Conservation (phyloP, 2,113 vertebrate species). For the Galeopterus variegatus region DNA sequence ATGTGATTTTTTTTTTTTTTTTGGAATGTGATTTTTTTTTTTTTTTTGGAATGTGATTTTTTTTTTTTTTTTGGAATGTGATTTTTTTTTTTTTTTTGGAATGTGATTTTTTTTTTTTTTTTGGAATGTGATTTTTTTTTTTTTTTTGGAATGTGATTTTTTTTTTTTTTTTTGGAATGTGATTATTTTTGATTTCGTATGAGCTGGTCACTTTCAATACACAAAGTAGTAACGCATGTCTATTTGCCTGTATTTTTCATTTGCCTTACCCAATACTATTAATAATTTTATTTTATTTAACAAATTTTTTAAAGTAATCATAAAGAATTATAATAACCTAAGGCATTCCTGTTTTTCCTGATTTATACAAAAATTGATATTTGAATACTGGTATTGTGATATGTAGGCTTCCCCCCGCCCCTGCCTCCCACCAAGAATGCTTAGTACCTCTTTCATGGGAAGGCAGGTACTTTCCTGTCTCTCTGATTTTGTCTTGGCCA, state of each 20-base stretch:
- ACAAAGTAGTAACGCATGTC: background rate
- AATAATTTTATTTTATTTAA: background rate
- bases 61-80: too few species aligned
- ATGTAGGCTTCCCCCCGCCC: background rate
- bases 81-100: too few species aligned
- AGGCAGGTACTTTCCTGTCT: background rate
- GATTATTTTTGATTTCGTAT: background rate
- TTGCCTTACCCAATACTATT: background rate
- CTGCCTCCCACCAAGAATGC: too few species aligned
- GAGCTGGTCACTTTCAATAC: background rate
- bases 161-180: conserved; percentile 2
- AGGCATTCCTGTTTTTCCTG: background rate
- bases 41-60: too few species aligned
- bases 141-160: too few species aligned
- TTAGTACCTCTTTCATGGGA: background rate
- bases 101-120: too few species aligned
- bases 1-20: too few species aligned
- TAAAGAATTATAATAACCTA: background rate
- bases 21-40: too few species aligned
- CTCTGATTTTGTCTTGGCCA: background rate
- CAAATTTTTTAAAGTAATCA: background rate
- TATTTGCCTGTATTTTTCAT: background rate
- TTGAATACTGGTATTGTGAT: background rate
- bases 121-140: too few species aligned
- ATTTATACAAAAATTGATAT: background rate